A percentile compares a stretch with the other conserved stretches of the same genome.
Conservation (phyloP, 1,140 invertebrate species). For the Diabrotica undecimpunctata region DNA sequence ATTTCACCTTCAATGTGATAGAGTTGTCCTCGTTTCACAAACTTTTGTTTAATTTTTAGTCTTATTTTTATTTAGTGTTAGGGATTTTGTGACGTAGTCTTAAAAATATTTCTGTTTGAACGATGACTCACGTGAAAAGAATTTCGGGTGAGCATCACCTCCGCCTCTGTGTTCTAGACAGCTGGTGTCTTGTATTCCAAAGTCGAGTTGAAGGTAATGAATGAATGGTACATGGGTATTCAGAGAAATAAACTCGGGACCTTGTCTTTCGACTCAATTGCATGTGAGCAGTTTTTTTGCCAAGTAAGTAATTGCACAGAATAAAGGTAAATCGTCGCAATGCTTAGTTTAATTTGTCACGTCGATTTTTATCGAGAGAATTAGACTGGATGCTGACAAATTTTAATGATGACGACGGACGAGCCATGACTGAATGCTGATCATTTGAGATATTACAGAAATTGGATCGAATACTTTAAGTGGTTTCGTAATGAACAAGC, state of each 20-base stretch:
- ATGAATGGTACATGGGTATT: neutral
- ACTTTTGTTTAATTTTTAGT: too few relatives aligned
- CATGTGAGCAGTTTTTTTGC: neutral
- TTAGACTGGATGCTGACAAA: neutral
- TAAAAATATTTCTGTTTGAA: too few relatives aligned
- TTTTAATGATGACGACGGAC: neutral
- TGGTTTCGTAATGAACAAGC: too few relatives aligned
- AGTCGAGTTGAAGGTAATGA: neutral
- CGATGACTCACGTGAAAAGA: too few relatives aligned
- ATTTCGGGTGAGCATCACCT: neutral
- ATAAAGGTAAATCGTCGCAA: conserved; percentile 1
- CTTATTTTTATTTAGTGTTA: too few relatives aligned
- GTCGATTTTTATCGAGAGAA: neutral
- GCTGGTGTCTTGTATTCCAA: neutral
- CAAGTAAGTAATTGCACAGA: neutral
- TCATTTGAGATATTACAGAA: neutral
- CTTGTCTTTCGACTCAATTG: neutral
- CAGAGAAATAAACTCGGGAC: neutral
- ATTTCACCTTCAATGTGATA: too few relatives aligned
- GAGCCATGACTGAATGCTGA: neutral
- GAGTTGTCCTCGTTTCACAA: too few relatives aligned
- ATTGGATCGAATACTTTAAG: too few relatives aligned
- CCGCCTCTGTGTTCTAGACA: neutral
- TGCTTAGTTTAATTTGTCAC: neutral
- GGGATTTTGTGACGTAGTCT: too few relatives aligned